These are phyloP conservation scores for Podarcis raffonei DNA, from an alignment of 2,113 vertebrate species.

Conservation along the genomic window DNA sequence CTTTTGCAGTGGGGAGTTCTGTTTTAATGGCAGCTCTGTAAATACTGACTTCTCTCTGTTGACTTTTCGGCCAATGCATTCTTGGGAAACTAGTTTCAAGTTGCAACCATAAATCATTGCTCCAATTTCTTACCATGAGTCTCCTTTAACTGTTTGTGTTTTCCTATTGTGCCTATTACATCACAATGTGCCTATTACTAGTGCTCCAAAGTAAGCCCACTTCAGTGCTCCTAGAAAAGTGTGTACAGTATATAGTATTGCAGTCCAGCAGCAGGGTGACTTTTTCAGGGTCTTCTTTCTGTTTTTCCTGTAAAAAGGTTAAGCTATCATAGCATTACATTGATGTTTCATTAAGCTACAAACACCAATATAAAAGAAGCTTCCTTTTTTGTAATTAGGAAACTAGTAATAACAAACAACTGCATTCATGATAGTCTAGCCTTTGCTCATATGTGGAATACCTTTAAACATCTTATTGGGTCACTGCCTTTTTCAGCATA, in stretches of 20 bases:
- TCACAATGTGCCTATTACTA: rapidly evolving
- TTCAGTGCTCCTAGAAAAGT: background rate
- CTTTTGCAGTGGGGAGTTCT: background rate
- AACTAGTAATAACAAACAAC: background rate
- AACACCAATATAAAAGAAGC: background rate
- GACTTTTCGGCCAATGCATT: too few species aligned
- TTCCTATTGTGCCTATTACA: background rate
- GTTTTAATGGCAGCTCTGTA: background rate
- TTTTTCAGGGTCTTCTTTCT: constrained; percentile 27
- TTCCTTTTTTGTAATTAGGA: background rate
- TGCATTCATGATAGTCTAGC: background rate
- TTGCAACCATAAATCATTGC: too few species aligned
- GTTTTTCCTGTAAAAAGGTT: background rate
- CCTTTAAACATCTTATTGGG: background rate
- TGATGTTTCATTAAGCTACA: too few species aligned
- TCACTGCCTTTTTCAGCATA: rapidly evolving
- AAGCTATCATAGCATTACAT: rapidly evolving
- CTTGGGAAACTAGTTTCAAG: background rate
- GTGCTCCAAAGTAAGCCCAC: background rate
- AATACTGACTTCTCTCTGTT: background rate
- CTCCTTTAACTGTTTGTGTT: background rate
- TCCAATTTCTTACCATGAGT: background rate
- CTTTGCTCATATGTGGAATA: rapidly evolving
- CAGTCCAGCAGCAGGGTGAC: background rate
- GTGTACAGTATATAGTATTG: background rate